Base-by-base conservation (phyloP, 2,797 vertebrate genomes). In the Pseudopleuronectes americanus region DNA sequence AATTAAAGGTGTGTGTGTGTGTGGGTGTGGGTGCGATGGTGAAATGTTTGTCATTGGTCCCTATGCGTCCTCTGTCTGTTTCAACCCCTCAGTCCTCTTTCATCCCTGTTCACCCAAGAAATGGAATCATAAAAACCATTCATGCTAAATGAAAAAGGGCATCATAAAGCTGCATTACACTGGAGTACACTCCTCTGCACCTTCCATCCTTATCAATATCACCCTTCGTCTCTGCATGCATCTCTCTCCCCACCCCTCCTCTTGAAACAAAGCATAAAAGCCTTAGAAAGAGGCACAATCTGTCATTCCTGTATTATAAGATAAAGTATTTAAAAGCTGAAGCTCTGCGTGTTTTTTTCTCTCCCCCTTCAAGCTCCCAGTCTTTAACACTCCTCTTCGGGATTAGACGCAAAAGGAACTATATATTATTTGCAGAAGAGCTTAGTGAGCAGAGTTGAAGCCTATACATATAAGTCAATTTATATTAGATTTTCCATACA, bases 401-500 rank as follows among this genome's bases (percentile, higher is more conserved):
- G 97, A 99, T 98, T 99, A 98, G 96, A 95, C 94, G 95, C 96
- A 96, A 95, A 96, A 96, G 96, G 95, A 96, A 96, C 95, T 94
- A 94, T 93, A 94, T 93, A 92, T 93, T 94, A 95, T 96, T 96
- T 96, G 94, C 93, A 96, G 95, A 97, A 98, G 94, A 97, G 98
- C 97, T 98, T 97, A 97, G 96, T 91, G 96, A 93, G 97, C 97
- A 99, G 88, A 97, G 96, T 94, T 94, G 89, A 88, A 90, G 91
- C 92, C 88, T 92, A 94, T 94, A 94, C 95, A 95, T 96, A 98
- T 98, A 97, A 98, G 96, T 98, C 97, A 97, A 96, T 98, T 97
- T 99, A 97, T 98, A 97, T 98, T 97, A 96, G 96, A 96, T 96
- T 98, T 97, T 96, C 96, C 96, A 97, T 98, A 97, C 95, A 96